Conservation (phyloP, 1,140 invertebrate genomes). For the Ericerus pela region DNA sequence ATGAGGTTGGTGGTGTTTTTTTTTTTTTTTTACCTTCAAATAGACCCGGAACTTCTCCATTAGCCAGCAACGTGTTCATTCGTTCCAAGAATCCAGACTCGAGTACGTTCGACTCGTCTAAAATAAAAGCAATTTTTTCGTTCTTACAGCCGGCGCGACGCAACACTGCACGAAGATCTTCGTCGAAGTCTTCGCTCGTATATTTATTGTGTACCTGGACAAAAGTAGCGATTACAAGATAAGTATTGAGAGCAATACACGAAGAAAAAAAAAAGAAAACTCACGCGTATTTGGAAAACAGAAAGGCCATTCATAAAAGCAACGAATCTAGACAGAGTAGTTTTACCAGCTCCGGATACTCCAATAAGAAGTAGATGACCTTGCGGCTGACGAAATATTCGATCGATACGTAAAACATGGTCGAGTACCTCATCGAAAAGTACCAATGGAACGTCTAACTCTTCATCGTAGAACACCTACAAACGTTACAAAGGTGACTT, state of each 20-base stretch:
- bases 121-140: conserved; percentile 97
- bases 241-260: neutral
- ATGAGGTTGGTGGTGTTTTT: neutral
- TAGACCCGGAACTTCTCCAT: conserved; percentile 92
- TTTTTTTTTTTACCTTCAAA: conserved; percentile 45
- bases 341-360: conserved; percentile 96
- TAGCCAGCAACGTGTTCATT: conserved; percentile 97
- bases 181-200: conserved; percentile 95
- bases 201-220: conserved; percentile 94
- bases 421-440: conserved; percentile 98
- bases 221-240: too few relatives aligned
- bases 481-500: conserved; percentile 16
- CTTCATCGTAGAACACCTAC: conserved; percentile 98
- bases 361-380: conserved; percentile 93
- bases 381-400: conserved; percentile 97
- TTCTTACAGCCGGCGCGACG: conserved; percentile 90
- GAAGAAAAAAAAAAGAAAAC: neutral
- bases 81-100: conserved; percentile 97
- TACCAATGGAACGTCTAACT: conserved; percentile 93
- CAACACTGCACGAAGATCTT: conserved; percentile 87
- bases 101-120: conserved; percentile 97
- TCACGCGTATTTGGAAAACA: conserved; percentile 90
- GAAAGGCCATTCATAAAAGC: conserved; percentile 99
- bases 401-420: conserved; percentile 93
- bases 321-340: conserved; percentile 94